Evolutionary conservation across 2,888 invertebrate species (phyloP).

Genomic region (Catonia carolina): DNA sequence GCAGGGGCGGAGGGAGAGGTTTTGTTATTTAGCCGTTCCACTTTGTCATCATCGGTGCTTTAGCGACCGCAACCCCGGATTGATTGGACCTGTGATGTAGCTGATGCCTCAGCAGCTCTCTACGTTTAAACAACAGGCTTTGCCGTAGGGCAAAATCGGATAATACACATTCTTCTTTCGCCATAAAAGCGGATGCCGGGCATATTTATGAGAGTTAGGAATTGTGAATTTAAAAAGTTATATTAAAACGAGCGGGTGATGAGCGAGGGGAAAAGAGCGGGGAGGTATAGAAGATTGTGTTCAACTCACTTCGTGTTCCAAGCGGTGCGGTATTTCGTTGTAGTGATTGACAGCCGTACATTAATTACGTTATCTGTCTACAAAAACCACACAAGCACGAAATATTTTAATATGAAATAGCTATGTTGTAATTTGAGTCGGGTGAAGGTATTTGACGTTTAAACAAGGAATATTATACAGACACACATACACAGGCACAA

Average conservation of each 20-base stretch:
- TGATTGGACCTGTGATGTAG: background rate
- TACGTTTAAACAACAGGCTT: background rate
- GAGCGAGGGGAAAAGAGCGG: slow-evolving; percentile 7
- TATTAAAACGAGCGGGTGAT: slow-evolving; percentile 13
- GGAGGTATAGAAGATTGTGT: slow-evolving; percentile 3
- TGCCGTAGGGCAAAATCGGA: slow-evolving; percentile 21
- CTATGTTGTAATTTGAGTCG: background rate
- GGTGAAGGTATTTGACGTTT: too few species aligned
- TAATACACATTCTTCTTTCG: slow-evolving; percentile 25
- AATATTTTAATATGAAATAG: slow-evolving; percentile 14
- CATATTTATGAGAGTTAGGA: slow-evolving; percentile 23
- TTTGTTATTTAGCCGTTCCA: background rate
- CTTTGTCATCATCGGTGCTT: slow-evolving; percentile 4
- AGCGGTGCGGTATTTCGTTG: background rate
- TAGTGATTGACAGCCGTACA: slow-evolving; percentile 11
- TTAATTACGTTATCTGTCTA: slow-evolving; percentile 11
- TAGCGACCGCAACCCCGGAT: slow-evolving; percentile 7
- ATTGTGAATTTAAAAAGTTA: slow-evolving; percentile 11
- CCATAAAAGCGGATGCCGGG: slow-evolving; percentile 22
- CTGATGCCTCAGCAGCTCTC: too few species aligned
- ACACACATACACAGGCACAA: too few species aligned
- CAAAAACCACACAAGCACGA: background rate
- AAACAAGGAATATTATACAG: too few species aligned
- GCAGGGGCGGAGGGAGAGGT: too few species aligned
- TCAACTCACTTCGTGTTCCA: background rate